Conservation (phyloP, 1,140 invertebrate species). For the Augochlora pura region DNA sequence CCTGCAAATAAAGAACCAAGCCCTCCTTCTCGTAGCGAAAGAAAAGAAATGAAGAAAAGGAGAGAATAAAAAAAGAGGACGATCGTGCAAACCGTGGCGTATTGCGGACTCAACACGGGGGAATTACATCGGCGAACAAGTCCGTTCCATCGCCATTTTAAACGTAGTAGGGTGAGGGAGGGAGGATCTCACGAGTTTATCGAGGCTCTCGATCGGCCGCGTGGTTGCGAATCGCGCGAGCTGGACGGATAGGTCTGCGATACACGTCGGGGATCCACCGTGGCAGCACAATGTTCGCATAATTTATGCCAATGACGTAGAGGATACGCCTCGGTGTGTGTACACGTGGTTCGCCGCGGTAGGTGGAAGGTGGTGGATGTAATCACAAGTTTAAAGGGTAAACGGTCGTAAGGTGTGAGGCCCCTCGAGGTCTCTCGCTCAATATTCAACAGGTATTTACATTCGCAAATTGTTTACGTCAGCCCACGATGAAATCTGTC, state of each 20-base stretch:
- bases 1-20: neutral
- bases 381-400: slow-evolving; percentile 75
- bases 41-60: no score
- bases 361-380: slow-evolving; percentile 58
- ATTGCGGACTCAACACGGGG: neutral
- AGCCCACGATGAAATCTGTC: slow-evolving; percentile 78
- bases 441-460: slow-evolving; percentile 79
- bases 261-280: slow-evolving; percentile 31
- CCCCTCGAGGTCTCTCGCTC: slow-evolving; percentile 67
- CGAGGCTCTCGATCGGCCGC: slow-evolving; percentile 47
- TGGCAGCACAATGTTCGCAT: slow-evolving; percentile 65
- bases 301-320: slow-evolving; percentile 72
- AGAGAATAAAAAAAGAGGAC: neutral
- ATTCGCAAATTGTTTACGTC: slow-evolving; percentile 80
- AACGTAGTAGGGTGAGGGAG: neutral
- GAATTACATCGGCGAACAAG: neutral
- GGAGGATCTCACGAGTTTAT: slow-evolving; percentile 34
- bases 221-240: slow-evolving; percentile 33
- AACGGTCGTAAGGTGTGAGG: slow-evolving; percentile 73
- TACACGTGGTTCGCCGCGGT: slow-evolving; percentile 47
- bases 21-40: no score
- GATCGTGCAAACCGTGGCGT: neutral
- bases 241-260: slow-evolving; percentile 33
- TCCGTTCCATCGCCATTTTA: slow-evolving; percentile 8
- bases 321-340: slow-evolving; percentile 42